phyloP scores from a whole-genome alignment of 2,888 invertebrate genomes.

The Cephus pygmeus region DNA sequence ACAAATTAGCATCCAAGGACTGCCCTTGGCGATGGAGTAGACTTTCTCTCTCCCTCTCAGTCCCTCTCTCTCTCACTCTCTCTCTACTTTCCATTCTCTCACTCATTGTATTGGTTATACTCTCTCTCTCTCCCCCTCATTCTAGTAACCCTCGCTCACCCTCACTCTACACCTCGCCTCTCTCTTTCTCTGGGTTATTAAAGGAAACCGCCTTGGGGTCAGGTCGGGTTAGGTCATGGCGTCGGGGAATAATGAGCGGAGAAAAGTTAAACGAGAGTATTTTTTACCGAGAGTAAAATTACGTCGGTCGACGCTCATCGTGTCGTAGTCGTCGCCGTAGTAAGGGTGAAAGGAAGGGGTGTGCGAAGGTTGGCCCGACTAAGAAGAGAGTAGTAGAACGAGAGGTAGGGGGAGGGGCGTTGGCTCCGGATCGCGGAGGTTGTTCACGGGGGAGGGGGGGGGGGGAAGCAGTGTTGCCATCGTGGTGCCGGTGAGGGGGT shows the following conservation, averaged over 20 bases:
- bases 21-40: conserved; percentile 57
- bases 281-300: conserved; percentile 60
- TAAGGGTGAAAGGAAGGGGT: conserved; percentile 24
- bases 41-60: conserved; percentile 24
- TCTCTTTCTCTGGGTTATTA: conserved; percentile 59
- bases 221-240: conserved; percentile 62
- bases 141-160: conserved; percentile 23
- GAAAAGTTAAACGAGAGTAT: conserved; percentile 63
- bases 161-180: conserved; percentile 34
- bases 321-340: conserved; percentile 7
- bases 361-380: conserved; percentile 16
- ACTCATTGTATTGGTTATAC: no score
- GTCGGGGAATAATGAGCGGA: conserved; percentile 60
- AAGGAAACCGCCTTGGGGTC: conserved; percentile 61
- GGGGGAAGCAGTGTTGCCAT: conserved; percentile 29
- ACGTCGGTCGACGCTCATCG: conserved; percentile 38
- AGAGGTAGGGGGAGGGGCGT: not conserved
- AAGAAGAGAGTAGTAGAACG: conserved; percentile 8
- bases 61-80: conserved; percentile 15
- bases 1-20: conserved; percentile 64
- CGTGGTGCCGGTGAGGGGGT: conserved; percentile 29
- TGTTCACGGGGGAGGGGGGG: conserved; percentile 35
- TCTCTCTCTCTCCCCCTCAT: conserved; percentile 16
- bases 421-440: conserved; percentile 9
- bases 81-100: no score